Percentiles rank a stretch among this genome's conserved stretches.
Conservation (phyloP, 2,113 vertebrate genomes). For the Nettapus auritus region DNA sequence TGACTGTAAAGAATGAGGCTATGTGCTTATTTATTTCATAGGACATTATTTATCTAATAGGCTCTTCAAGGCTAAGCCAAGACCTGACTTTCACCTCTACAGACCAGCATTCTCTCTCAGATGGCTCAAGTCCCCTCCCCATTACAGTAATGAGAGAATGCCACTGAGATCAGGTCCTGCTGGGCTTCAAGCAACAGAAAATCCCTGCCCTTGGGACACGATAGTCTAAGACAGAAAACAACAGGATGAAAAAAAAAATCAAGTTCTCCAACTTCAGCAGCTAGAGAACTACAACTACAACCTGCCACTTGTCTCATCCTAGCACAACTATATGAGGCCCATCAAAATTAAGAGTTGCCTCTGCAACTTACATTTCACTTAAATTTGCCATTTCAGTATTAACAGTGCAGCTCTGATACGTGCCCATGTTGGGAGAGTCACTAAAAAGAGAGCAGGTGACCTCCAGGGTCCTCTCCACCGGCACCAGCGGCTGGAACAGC, state of each 20-base stretch:
- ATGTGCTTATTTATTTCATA: background rate
- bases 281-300: background rate
- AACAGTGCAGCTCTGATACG: fast-evolving
- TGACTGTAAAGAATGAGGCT: background rate
- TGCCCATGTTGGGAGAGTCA: background rate
- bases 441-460: fast-evolving
- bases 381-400: too few relatives aligned
- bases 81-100: background rate
- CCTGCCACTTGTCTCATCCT: background rate
- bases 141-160: background rate
- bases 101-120: background rate
- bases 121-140: background rate
- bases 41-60: background rate
- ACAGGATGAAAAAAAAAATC: background rate
- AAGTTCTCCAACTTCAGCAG: background rate
- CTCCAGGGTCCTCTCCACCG: background rate
- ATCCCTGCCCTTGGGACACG: too few relatives aligned
- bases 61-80: background rate
- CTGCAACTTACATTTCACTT: background rate
- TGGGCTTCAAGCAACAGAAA: background rate
- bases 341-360: background rate
- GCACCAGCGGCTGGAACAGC: background rate
- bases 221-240: background rate
- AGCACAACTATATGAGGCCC: too few relatives aligned
- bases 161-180: background rate